Conservation (phyloP, 2,888 invertebrate species). For the Hirtodrosophila cameraria region DNA sequence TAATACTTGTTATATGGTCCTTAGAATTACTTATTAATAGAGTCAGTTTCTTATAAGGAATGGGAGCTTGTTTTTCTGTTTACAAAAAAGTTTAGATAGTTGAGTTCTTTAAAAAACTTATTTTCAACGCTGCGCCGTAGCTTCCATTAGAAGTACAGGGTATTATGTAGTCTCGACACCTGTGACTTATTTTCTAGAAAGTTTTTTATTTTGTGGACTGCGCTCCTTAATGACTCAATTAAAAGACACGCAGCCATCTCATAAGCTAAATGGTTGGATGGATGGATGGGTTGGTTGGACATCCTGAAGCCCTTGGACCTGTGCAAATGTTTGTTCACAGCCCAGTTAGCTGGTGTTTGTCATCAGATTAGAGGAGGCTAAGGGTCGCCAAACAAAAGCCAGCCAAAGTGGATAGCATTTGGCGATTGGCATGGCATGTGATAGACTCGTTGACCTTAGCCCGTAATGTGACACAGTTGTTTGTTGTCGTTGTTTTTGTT, state of each 20-base stretch:
- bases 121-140: no score
- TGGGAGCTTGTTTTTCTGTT: no score
- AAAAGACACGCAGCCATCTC: slow-evolving; percentile 71
- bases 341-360: slow-evolving; percentile 64
- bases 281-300: slow-evolving; percentile 6
- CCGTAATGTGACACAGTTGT: slow-evolving; percentile 26
- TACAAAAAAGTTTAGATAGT: no score
- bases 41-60: no score
- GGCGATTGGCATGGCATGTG: slow-evolving; percentile 27
- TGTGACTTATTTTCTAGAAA: background rate
- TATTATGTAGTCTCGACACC: slow-evolving; percentile 2
- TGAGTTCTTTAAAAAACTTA: no score
- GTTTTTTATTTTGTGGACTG: slow-evolving; percentile 13
- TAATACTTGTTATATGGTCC: no score
- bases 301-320: slow-evolving; percentile 29
- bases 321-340: slow-evolving; percentile 66
- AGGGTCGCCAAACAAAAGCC: slow-evolving; percentile 46
- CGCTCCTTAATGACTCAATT: slow-evolving; percentile 73
- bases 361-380: slow-evolving; percentile 67
- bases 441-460: slow-evolving; percentile 51
- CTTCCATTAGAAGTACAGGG: slow-evolving; percentile 4
- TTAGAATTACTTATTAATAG: no score
- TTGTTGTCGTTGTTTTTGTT: slow-evolving; percentile 14
- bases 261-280: slow-evolving; percentile 39
- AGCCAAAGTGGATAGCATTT: slow-evolving; percentile 9